Percentiles rank a stretch among this genome's conserved stretches.
Conservation (phyloP, 2,888 invertebrate genomes). For the Microplitis deprimator region DNA sequence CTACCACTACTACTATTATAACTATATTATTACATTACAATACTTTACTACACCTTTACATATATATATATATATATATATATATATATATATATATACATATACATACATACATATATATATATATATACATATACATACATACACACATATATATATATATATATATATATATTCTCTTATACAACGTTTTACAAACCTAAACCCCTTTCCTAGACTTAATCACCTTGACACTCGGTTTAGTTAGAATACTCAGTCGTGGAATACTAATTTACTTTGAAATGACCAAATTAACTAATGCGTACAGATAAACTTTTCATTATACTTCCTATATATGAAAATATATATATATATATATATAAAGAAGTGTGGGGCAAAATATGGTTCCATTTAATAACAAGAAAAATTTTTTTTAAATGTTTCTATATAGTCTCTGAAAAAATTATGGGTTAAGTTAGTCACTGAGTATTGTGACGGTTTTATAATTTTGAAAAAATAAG, state of each 20-base stretch:
- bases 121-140: not conserved
- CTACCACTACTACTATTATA: not conserved
- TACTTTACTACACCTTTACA: not conserved
- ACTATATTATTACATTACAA: not conserved
- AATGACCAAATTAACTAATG: slow-evolving; percentile 49
- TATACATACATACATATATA: not conserved
- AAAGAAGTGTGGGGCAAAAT: too few species aligned
- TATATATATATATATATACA: not conserved
- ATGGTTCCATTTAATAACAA: too few species aligned
- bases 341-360: too few species aligned
- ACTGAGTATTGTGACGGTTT: too few species aligned
- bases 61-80: not conserved
- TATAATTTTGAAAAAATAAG: too few species aligned
- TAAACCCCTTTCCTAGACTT: not conserved
- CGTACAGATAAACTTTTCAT: not conserved
- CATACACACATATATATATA: too few species aligned
- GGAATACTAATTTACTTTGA: slow-evolving; percentile 65
- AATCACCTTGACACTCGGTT: not conserved
- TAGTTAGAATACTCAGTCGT: slow-evolving; percentile 41
- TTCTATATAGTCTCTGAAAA: too few species aligned
- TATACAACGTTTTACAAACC: not conserved
- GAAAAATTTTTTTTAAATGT: too few species aligned
- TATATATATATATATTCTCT: not conserved
- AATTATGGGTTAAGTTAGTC: too few species aligned
- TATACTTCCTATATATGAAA: not conserved